Conservation (phyloP, 37 sponge, comb jelly and placozoan genomes). For the Bolinopsis microptera region DNA sequence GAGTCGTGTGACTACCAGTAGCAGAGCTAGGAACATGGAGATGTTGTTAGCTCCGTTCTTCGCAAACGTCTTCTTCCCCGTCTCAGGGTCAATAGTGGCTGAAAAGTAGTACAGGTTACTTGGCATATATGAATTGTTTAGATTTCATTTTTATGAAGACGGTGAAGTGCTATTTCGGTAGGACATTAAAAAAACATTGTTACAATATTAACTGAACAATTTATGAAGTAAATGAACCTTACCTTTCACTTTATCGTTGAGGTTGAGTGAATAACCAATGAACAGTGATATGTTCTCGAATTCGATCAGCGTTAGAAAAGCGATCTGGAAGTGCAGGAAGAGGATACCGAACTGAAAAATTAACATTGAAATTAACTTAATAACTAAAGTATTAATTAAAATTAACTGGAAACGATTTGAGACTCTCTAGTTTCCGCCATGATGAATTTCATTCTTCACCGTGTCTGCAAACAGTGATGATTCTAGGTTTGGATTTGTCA, state of each 20-base stretch:
- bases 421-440: too few relatives aligned
- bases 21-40: not conserved
- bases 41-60: not conserved
- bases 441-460: too few relatives aligned
- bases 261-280: not conserved
- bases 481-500: too few relatives aligned
- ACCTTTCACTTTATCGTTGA: not conserved
- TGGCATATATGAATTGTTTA: too few relatives aligned
- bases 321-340: not conserved
- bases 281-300: not conserved
- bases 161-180: not conserved
- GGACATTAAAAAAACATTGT: not conserved
- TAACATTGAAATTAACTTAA: too few relatives aligned
- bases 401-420: too few relatives aligned
- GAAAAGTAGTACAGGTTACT: too few relatives aligned
- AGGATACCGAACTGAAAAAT: conserved; percentile 6
- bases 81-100: not conserved
- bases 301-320: not conserved
- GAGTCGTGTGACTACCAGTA: not conserved
- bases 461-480: too few relatives aligned
- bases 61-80: not conserved
- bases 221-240: too few relatives aligned
- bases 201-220: too few relatives aligned
- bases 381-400: too few relatives aligned
- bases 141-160: too few relatives aligned